Evolutionary conservation across 2,888 invertebrate species (phyloP).

Genomic region (Amblyjoppa fuscipennis): DNA sequence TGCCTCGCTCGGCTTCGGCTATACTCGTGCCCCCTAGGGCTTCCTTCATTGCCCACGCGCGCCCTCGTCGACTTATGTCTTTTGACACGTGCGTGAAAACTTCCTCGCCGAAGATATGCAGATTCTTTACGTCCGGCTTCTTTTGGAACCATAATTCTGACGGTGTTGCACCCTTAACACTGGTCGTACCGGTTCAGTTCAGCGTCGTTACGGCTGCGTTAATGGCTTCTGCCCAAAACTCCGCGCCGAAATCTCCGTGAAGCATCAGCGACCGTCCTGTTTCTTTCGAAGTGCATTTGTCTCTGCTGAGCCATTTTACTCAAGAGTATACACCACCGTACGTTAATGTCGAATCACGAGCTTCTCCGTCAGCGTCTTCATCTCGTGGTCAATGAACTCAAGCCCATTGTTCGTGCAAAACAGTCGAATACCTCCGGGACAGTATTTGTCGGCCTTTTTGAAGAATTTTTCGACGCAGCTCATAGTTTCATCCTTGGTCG

Average conservation of each 20-base stretch:
- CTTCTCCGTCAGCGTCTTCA: too few species aligned
- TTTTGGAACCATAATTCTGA: conserved; percentile 38
- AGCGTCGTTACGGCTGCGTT: background rate
- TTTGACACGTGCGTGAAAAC: conserved; percentile 45
- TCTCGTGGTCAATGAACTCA: too few species aligned
- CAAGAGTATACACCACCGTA: conserved; percentile 57
- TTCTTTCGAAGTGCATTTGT: conserved; percentile 60
- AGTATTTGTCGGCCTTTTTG: too few species aligned
- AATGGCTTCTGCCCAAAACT: conserved; percentile 23
- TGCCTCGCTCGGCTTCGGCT: too few species aligned
- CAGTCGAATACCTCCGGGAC: too few species aligned
- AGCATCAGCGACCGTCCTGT: conserved; percentile 47
- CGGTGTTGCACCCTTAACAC: conserved; percentile 5
- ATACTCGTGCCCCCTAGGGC: too few species aligned
- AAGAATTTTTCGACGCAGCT: too few species aligned
- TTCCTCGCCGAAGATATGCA: conserved; percentile 58
- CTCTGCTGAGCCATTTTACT: conserved; percentile 64
- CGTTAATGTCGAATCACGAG: conserved; percentile 23
- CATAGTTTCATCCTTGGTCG: too few species aligned
- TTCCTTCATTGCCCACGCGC: too few species aligned
- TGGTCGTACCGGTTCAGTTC: conserved; percentile 49
- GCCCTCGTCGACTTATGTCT: too few species aligned
- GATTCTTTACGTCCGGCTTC: conserved; percentile 6
- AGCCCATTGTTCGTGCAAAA: too few species aligned
- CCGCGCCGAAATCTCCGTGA: background rate